Evolutionary conservation across 1,140 invertebrate genomes (phyloP).

Genomic region (Dinoponera quadriceps): DNA sequence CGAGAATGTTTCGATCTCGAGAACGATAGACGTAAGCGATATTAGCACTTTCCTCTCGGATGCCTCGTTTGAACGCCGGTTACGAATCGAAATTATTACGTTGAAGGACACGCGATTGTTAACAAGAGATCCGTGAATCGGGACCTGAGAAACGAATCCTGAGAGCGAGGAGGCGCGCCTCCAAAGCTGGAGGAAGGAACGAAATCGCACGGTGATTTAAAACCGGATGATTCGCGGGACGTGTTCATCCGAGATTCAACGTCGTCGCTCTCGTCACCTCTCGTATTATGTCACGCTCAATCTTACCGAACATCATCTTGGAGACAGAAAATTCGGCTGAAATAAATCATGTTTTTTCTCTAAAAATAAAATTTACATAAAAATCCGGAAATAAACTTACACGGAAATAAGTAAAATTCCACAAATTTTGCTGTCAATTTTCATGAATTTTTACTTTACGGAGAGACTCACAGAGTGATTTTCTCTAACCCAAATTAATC

Average conservation of each 20-base stretch:
- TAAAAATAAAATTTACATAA: background rate
- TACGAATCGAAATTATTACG: constrained; percentile 23
- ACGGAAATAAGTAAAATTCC: background rate
- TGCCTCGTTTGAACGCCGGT: background rate
- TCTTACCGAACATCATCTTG: no score
- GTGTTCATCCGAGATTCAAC: no score
- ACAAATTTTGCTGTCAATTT: no score
- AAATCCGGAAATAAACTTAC: background rate
- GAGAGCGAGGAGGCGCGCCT: no score
- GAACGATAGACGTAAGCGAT: constrained; percentile 31
- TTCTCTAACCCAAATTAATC: background rate
- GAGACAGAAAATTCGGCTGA: background rate
- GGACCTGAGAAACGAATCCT: no score
- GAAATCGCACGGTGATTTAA: no score
- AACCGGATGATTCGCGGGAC: no score
- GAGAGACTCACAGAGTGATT: no score
- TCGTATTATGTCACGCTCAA: no score
- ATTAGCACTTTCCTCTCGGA: constrained; percentile 32
- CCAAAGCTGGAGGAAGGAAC: no score
- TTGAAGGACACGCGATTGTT: constrained; percentile 7
- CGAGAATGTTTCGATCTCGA: constrained; percentile 46
- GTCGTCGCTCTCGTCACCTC: no score
- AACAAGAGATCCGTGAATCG: background rate
- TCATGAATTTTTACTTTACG: no score
- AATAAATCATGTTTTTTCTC: background rate